Conservation (phyloP, 2,113 vertebrate species). For the Zingel zingel region DNA sequence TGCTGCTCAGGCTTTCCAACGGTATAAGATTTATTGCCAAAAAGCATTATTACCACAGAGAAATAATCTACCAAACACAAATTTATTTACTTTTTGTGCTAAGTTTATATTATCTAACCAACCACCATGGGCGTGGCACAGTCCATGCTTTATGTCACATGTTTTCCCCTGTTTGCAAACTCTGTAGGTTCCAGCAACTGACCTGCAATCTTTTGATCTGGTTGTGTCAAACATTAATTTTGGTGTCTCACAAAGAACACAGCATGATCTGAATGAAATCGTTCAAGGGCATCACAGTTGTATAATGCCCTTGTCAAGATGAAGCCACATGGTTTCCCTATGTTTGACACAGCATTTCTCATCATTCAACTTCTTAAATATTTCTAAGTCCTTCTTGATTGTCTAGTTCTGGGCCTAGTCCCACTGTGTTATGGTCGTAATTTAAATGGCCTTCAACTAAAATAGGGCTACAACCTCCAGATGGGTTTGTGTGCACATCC, state of each 20-base stretch:
- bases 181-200: background rate
- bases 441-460: background rate
- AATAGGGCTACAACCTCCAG: background rate
- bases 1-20: too few relatives aligned
- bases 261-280: background rate
- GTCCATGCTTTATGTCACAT: background rate
- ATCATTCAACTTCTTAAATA: background rate
- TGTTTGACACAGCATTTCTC: background rate
- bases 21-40: too few relatives aligned
- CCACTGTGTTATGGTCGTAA: background rate
- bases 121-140: background rate
- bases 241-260: background rate
- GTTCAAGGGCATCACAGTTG: background rate
- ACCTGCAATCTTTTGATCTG: background rate
- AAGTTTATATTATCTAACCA: background rate
- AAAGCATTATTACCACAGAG: too few relatives aligned
- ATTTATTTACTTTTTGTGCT: too few relatives aligned
- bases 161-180: conserved; percentile 1
- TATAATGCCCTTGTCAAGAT: background rate
- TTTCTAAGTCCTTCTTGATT: background rate
- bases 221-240: background rate
- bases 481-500: background rate
- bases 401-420: background rate
- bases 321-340: background rate
- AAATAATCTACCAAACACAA: too few relatives aligned